Base-by-base conservation (phyloP, 1,140 invertebrate genomes). In the Sycobia sp. region DNA sequence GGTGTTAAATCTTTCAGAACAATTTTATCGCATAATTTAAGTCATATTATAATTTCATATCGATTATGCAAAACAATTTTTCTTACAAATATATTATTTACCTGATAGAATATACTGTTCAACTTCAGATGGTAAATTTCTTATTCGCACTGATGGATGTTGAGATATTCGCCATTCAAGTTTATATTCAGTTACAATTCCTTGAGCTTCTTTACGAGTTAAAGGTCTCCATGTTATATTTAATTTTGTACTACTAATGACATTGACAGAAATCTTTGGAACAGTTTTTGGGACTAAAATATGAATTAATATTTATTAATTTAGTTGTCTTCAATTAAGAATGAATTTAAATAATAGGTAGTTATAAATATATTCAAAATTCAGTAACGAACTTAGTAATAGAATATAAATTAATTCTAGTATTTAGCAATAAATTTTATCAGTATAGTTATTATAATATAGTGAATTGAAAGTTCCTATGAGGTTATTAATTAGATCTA, bases 201-300 rank as follows among this genome's bases (percentile, higher is more conserved):
- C 88, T 68, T 84, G 84, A n/a, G 86, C 80, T 66, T 84, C 75
- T 25, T 84, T 81, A 46, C 76, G 80, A 36, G 79, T 80, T 14
- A 90, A 69, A 46, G 84, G 78, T 43, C 80, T 78, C 89, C 89
- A 90, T 22, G 82, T 78, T 25, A 90, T 80, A 50, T 80, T 78
- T 47, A 88, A 73, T 55, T 84, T 84, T 65, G 82, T 86, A 66
- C 82, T 77, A 68, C 79, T 84, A 9, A 83, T 76, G 50, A 78
- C 74, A 59, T 80, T 76, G 62, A 87, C 71, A 34, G 77, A 78
- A 55, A 89, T 78, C 65, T 83, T 82, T 67, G 88, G 85, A 49
- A 81, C 83, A 55, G 79, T 79, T 69, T 78, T 83, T 63, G 87
- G 85, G 73, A 86, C 87, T 89, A 69, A 10, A 78, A 72, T 20